Base-by-base conservation (phyloP, 2,888 invertebrate genomes). In the Metalampra italica region DNA sequence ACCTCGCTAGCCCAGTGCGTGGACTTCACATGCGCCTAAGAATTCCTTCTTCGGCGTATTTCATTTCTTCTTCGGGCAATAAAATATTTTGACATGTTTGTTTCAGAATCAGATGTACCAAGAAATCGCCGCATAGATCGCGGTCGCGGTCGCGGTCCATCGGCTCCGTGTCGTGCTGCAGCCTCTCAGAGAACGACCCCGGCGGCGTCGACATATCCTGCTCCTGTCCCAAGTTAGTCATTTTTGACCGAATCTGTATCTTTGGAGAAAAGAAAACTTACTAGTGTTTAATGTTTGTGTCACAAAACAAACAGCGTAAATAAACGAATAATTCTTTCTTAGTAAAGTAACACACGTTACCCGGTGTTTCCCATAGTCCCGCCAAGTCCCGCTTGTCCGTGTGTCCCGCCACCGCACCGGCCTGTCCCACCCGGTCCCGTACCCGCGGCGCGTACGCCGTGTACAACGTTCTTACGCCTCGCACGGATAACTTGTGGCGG, bases 141-240 rank as follows among this genome's bases (percentile, higher is more conserved):
- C 57, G 71, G n/a, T 74, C 79, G 0, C 56, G 76, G 34, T 80
- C 82, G 0, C 56, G 66, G 0, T 76, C 77, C 0, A 62, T 59
- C 7, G 64, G 65, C 5, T 71, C 81, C 0, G 64, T 67, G 38
- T 85, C 85, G 0, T 72, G 68, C 49, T 69, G 72, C 57, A 83
- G 78, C 45, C 50, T 79, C 1, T 49, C 47, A 1, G 58, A 53
- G 1, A 57, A 51, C 13, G 64, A 66, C 13, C 57, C 64, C 0
- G n/a, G n/a, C n/a, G n/a, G n/a, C n/a, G n/a, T n/a, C n/a, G 60
- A 51, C 7, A 44, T 42, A 36, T 29, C 51, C 3, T 75, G 71
- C 51, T 54, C 58, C 8, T 74, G 71, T 45, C 64, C 68, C 13
- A 66, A 52, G 71, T 71, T 45, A 64, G 68, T 64, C 12, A 9